phyloP scores from a whole-genome alignment of 2,113 vertebrate species.

The Alectura lathami region DNA sequence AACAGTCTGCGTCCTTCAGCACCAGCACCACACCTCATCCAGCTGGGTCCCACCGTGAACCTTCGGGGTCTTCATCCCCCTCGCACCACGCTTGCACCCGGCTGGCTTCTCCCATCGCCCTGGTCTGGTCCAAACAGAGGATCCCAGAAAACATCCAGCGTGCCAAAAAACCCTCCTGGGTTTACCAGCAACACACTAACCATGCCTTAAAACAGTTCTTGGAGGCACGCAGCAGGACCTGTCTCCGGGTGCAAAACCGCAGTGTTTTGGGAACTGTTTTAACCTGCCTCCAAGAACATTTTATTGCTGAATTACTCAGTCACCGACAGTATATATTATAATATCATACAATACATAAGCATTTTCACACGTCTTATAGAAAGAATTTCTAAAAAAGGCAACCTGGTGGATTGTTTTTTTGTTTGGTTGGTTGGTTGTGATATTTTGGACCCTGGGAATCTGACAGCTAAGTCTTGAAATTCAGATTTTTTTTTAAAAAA shows the following conservation, averaged over 20 bases:
- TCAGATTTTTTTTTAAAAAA: not conserved
- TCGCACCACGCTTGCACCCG: not conserved
- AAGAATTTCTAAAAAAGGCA: constrained; percentile 63
- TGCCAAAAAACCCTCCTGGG: not conserved
- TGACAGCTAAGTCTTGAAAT: constrained; percentile 29
- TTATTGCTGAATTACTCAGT: constrained; percentile 63
- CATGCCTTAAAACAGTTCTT: not conserved
- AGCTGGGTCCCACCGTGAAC: not conserved
- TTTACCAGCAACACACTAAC: not conserved
- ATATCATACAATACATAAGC: constrained; percentile 2
- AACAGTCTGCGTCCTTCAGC: not conserved
- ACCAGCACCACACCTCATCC: not conserved
- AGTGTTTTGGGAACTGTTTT: not conserved
- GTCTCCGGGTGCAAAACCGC: not conserved
- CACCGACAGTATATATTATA: not conserved
- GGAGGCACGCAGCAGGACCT: not conserved
- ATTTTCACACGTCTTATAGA: not conserved
- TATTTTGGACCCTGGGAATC: constrained; percentile 48
- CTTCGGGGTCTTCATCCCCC: not conserved
- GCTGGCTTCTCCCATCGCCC: not conserved
- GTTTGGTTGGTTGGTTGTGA: not conserved
- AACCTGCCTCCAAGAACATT: not conserved
- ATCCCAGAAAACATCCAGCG: not conserved
- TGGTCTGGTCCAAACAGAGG: not conserved
- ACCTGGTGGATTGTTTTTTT: constrained; percentile 51